Evolutionary conservation across 2,797 vertebrate species (phyloP).

Genomic region (Sebastes minor): DNA sequence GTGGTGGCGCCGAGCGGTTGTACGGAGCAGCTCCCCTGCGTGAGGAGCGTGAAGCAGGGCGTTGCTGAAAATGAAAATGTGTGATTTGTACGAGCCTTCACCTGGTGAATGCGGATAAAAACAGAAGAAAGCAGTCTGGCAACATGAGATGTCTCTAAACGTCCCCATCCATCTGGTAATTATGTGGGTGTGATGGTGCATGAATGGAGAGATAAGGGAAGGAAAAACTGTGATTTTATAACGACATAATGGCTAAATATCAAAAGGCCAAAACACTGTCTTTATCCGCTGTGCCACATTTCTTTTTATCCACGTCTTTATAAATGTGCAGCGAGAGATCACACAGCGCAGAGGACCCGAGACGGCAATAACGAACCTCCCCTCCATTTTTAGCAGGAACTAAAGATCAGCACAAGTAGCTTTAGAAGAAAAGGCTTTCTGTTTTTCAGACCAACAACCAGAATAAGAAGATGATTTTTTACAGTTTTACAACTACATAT

Average conservation of each 20-base stretch:
- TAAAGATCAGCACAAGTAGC: conserved; percentile 13
- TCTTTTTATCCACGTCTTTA: conserved; percentile 52
- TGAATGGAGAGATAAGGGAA: conserved; percentile 18
- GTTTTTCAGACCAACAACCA: background rate
- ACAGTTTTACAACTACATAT: background rate
- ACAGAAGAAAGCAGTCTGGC: background rate
- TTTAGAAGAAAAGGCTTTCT: background rate
- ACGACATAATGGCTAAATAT: conserved; percentile 45
- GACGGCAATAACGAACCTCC: conserved; percentile 34
- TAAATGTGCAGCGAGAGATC: conserved; percentile 53
- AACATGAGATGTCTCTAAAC: background rate
- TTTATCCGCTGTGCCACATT: conserved; percentile 36
- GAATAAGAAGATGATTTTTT: background rate
- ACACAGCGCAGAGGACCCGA: conserved; percentile 36
- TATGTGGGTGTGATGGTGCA: conserved; percentile 41
- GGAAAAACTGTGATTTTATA: conserved; percentile 20
- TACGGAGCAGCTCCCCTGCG: conserved; percentile 9
- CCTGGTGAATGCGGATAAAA: background rate
- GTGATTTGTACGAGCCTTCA: background rate
- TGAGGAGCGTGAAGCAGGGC: background rate
- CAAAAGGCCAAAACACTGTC: conserved; percentile 47
- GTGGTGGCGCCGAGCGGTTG: conserved; percentile 11
- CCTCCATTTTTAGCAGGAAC: background rate
- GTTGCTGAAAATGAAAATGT: conserved; percentile 10
- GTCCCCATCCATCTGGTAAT: conserved; percentile 24